Percentiles rank a stretch among this genome's conserved stretches.
phyloP scores from a whole-genome alignment of 1,140 invertebrate species.

The Pectinophora gossypiella region DNA sequence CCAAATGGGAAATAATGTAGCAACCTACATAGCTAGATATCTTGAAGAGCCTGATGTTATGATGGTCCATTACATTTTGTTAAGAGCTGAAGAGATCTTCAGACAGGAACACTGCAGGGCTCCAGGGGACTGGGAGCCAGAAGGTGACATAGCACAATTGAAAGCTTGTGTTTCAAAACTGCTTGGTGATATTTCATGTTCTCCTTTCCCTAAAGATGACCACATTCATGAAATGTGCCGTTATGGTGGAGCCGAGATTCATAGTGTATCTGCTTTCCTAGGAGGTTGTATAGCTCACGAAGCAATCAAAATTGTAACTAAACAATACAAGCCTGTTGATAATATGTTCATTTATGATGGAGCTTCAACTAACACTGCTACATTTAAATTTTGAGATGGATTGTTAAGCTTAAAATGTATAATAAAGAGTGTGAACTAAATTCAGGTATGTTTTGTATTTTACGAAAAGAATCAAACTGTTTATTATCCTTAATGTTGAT shows the following conservation, averaged over 20 bases:
- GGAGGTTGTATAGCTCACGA: constrained; percentile 97
- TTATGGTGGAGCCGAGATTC: constrained; percentile 95
- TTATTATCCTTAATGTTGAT: too few species aligned
- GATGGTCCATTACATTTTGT: constrained; percentile 93
- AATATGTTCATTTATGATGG: constrained; percentile 98
- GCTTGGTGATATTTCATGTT: constrained; percentile 90
- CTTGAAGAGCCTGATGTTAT: constrained; percentile 85
- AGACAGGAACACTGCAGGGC: constrained; percentile 90
- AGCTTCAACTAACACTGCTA: constrained; percentile 89
- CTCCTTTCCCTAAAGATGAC: constrained; percentile 90
- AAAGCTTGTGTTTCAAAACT: constrained; percentile 89
- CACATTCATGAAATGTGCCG: constrained; percentile 96
- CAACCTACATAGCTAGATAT: constrained; percentile 60
- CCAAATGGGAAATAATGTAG: constrained; percentile 56
- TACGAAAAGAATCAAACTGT: not conserved
- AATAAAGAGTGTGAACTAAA: not conserved
- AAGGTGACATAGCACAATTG: constrained; percentile 91
- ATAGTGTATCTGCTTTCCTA: constrained; percentile 96
- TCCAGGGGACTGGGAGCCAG: constrained; percentile 93
- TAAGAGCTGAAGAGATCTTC: constrained; percentile 94
- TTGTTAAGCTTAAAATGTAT: not conserved
- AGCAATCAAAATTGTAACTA: constrained; percentile 97
- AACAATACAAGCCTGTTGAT: constrained; percentile 96
- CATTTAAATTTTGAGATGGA: constrained; percentile 79
- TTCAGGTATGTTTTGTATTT: not conserved